Base-by-base conservation (phyloP, 2,797 vertebrate genomes). In the Chromobotia macracanthus region DNA sequence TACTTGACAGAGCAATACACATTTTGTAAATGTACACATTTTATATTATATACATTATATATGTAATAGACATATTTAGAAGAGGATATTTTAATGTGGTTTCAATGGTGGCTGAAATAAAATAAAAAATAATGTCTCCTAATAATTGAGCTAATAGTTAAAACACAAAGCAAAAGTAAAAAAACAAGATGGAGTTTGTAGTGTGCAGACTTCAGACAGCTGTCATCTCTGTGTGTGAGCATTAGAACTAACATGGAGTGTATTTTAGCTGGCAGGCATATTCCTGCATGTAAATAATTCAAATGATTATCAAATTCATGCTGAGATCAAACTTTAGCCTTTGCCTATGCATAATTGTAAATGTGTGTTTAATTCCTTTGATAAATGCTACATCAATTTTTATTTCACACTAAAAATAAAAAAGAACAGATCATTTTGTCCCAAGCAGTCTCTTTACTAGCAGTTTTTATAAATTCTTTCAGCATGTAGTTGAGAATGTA, bases 211-310 rank as follows among this genome's bases (percentile, higher is more conserved):
- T 71, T 67, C 72, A 71, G 44, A 66, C 38, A 61, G 78, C 75
- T 84, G 46, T 64, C 28, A 44, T 77, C 61, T 72, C n/a, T 67
- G 38, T 73, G 44, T 75, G 61, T 70, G 48, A 68, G 78, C 75
- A 77, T n/a, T 75, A 19, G 64, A 80, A 79, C 23, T 66, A 81
- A 72, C 64, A 75, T 60, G 31, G 53, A 82, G 77, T 73, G 80
- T 50, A 41, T 66, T 84, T 82, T 72, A 69, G 80, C 83, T 77
- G 28, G 66, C 48, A 72, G 80, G 72, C 72, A 73, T 82, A 77
- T 82, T 82, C 69, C 68, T 44, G 70, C 80, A 79, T 75, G 80
- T 84, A 84, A 84, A 84, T 84, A 84, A 84, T 84, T 84, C 77
- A 84, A 77, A 63, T 64, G 69, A 82, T 84, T 80, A 84, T 82